Evolutionary conservation across 2,797 vertebrate genomes (phyloP).

Genomic region (Characodon lateralis): DNA sequence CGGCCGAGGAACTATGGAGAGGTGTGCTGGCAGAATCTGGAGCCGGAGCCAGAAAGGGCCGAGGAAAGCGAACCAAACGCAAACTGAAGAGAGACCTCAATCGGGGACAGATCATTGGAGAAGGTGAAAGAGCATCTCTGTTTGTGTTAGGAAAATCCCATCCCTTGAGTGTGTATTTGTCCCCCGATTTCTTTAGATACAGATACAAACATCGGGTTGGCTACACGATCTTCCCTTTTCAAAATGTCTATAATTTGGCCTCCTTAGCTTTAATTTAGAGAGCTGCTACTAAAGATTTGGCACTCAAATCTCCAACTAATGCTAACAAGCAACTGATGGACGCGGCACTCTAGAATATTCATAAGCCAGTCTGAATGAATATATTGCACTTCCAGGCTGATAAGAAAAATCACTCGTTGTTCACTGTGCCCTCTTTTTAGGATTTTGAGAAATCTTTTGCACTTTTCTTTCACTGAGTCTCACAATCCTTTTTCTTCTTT

Average conservation of each 20-base stretch:
- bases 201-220: neutral
- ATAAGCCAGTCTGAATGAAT: slow-evolving; percentile 28
- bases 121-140: slow-evolving; percentile 80
- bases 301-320: neutral
- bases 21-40: slow-evolving; percentile 90
- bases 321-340: slow-evolving; percentile 23
- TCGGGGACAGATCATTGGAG: slow-evolving; percentile 88
- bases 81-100: slow-evolving; percentile 90
- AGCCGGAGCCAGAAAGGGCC: slow-evolving; percentile 84
- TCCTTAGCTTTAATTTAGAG: slow-evolving; percentile 1
- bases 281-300: neutral
- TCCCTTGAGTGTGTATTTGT: neutral
- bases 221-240: neutral
- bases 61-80: slow-evolving; percentile 92
- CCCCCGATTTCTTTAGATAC: neutral
- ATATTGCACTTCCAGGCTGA: slow-evolving; percentile 7
- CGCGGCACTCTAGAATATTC: slow-evolving; percentile 25
- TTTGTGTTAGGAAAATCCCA: neutral
- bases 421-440: neutral
- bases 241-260: neutral
- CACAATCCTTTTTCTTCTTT: neutral
- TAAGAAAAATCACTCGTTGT: slow-evolving; percentile 1
- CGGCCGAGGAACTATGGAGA: slow-evolving; percentile 90
- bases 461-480: slow-evolving; percentile 11
- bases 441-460: neutral